Conservation (phyloP, 2,113 vertebrate genomes). For the Tetraodon nigroviridis region DNA sequence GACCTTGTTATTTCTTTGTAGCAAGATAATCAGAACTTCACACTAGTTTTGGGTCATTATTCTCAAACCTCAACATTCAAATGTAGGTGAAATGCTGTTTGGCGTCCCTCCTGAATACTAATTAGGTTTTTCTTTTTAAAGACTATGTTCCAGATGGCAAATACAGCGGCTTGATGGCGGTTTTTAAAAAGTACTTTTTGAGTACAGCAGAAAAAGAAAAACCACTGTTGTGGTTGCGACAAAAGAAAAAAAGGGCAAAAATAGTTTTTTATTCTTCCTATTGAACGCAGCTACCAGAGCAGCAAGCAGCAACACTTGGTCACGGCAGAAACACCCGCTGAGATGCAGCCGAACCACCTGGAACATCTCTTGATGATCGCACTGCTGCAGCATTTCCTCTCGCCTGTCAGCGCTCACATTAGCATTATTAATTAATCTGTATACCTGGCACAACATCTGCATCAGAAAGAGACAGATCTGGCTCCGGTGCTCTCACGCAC, state of each 20-base stretch:
- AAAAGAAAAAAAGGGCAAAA: background rate
- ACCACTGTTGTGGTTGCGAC: conserved; percentile 8
- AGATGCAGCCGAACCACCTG: background rate
- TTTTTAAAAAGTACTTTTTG: conserved; percentile 50
- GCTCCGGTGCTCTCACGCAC: conserved; percentile 21
- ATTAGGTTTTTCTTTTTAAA: conserved; percentile 36
- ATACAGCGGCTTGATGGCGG: conserved; percentile 20
- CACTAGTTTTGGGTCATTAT: conserved; percentile 16
- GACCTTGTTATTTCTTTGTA: conserved; percentile 23
- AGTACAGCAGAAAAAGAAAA: conserved; percentile 18
- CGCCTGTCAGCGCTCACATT: background rate
- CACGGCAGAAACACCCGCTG: background rate
- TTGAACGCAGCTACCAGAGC: no score
- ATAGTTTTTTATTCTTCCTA: no score
- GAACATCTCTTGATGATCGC: background rate
- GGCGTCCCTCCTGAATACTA: conserved; percentile 48
- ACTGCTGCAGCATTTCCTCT: background rate
- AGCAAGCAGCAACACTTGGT: no score
- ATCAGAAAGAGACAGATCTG: conserved; percentile 25
- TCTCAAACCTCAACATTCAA: conserved; percentile 37
- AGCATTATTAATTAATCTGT: conserved; percentile 1
- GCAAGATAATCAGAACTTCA: conserved; percentile 35
- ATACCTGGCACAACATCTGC: conserved; percentile 14
- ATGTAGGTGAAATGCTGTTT: conserved; percentile 38
- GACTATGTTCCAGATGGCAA: conserved; percentile 34